A percentile compares a stretch with the other conserved stretches of the same genome.
phyloP scores from a whole-genome alignment of 2,797 vertebrate species.

The Saxicola maurus region DNA sequence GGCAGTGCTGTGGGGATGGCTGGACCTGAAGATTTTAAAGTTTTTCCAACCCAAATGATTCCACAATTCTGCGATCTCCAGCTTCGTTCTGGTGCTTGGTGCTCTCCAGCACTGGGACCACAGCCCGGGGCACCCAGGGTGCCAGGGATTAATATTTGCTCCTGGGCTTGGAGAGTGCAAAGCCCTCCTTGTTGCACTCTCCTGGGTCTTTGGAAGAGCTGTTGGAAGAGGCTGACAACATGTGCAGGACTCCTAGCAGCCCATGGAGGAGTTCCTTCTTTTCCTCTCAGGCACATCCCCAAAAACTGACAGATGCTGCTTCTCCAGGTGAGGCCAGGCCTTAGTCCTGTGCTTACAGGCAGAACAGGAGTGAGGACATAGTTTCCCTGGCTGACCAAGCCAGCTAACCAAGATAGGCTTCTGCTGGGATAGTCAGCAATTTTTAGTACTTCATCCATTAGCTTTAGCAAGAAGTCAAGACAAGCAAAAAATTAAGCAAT shows the following conservation, averaged over 20 bases:
- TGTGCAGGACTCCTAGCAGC: not conserved
- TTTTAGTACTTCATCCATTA: not conserved
- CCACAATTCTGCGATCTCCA: not conserved
- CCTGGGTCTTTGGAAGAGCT: not conserved
- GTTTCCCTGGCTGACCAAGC: not conserved
- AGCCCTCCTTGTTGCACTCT: not conserved
- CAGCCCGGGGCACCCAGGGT: fast-evolving
- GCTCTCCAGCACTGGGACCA: not conserved
- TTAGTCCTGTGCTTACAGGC: not conserved
- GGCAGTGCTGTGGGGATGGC: not conserved
- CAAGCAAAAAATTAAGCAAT: not conserved
- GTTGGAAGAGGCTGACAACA: not conserved
- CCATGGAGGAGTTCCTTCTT: not conserved
- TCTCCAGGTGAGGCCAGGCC: not conserved
- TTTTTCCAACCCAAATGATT: not conserved
- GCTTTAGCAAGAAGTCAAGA: not conserved
- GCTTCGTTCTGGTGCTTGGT: not conserved
- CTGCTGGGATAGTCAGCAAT: not conserved
- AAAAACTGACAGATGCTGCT: fast-evolving
- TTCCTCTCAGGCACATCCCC: not conserved
- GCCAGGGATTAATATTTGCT: not conserved
- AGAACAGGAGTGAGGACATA: not conserved
- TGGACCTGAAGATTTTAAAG: not conserved
- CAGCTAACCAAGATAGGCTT: not conserved
- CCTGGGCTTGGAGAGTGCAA: not conserved